Conservation (phyloP, 2,888 invertebrate genomes). For the Lepidocyrtinus sp. region DNA sequence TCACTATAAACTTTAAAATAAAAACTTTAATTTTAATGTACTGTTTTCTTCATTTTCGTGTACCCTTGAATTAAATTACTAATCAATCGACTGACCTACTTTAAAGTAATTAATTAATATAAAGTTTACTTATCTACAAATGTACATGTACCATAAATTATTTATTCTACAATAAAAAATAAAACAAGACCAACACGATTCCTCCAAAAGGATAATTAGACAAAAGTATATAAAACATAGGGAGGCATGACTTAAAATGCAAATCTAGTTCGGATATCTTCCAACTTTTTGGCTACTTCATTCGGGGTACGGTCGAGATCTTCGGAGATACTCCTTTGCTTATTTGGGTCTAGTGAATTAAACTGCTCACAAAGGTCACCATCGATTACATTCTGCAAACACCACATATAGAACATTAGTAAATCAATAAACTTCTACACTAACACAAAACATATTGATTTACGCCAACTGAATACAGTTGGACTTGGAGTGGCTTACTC, state of each 20-base stretch:
- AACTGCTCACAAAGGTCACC: constrained; percentile 99
- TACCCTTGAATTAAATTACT: too few species aligned
- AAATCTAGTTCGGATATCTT: constrained; percentile 98
- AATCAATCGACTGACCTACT: constrained; percentile 51
- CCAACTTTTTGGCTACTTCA: constrained; percentile 98
- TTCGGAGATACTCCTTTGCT: constrained; percentile 95
- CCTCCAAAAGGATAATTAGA: too few species aligned
- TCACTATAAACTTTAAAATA: too few species aligned
- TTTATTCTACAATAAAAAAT: too few species aligned
- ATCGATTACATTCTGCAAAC: constrained; percentile 94
- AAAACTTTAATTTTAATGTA: too few species aligned
- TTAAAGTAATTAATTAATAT: too few species aligned
- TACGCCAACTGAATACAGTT: constrained; percentile 15
- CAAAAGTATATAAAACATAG: too few species aligned
- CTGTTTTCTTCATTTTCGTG: too few species aligned
- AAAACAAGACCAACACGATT: too few species aligned
- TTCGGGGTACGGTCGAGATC: constrained; percentile 96
- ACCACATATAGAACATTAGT: too few species aligned
- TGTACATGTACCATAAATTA: too few species aligned
- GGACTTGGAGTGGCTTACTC: constrained; percentile 76
- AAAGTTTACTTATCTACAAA: too few species aligned
- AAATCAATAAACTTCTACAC: constrained; percentile 22
- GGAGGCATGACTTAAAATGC: constrained; percentile 88
- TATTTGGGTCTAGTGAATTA: constrained; percentile 92
- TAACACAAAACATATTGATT: neutral